A percentile compares a stretch with the other conserved stretches of the same genome.
These are phyloP conservation scores for Physella acuta DNA, from an alignment of 1,140 invertebrate genomes.

Conservation along the genomic window DNA sequence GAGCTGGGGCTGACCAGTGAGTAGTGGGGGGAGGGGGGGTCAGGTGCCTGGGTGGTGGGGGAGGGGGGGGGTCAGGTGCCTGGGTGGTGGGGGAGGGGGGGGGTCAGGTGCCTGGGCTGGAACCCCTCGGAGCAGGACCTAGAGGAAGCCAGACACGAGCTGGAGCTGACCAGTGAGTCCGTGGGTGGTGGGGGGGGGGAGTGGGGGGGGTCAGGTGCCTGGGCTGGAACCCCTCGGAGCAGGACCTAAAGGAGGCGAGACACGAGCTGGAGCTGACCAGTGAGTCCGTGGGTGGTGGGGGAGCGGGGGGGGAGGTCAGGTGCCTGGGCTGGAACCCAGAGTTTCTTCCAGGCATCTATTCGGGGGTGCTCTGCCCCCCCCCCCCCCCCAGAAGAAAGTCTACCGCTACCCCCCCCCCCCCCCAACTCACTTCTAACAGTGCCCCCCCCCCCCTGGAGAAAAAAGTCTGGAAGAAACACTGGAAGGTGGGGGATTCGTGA, in stretches of 20 bases:
- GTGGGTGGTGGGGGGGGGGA: neutral
- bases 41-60: too few relatives aligned
- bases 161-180: slow-evolving; percentile 38
- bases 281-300: neutral
- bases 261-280: slow-evolving; percentile 10
- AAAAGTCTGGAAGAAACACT: too few relatives aligned
- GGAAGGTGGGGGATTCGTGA: too few relatives aligned
- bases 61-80: too few relatives aligned
- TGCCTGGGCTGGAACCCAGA: neutral
- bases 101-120: slow-evolving; percentile 40
- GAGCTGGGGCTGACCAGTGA: slow-evolving; percentile 44
- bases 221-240: slow-evolving; percentile 10
- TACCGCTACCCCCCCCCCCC: too few relatives aligned
- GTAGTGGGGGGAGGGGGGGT: too few relatives aligned
- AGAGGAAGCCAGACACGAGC: slow-evolving; percentile 43
- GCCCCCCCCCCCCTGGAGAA: too few relatives aligned
- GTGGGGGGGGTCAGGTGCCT: neutral
- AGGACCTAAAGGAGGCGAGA: slow-evolving; percentile 8
- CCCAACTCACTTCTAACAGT: too few relatives aligned
- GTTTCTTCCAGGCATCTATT: neutral
- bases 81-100: too few relatives aligned
- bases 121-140: slow-evolving; percentile 47
- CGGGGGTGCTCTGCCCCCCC: too few relatives aligned
- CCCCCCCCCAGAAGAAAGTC: too few relatives aligned
- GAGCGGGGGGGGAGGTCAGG: too few relatives aligned